phyloP scores from a whole-genome alignment of 2,888 invertebrate species.

The Synanthedon andrenaeformis region DNA sequence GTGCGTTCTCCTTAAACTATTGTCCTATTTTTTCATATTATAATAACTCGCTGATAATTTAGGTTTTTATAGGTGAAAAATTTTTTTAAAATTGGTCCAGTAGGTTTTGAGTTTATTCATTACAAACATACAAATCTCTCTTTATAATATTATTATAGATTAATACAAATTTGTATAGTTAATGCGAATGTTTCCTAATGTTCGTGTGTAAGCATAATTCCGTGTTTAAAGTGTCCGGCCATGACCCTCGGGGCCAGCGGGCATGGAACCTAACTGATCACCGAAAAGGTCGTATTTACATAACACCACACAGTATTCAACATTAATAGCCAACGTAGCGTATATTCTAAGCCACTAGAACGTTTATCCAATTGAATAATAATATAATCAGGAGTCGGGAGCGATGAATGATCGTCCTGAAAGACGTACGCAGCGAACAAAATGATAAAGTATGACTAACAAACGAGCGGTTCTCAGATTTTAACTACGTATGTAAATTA shows the following conservation, averaged over 20 bases:
- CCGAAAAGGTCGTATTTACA: constrained; percentile 32
- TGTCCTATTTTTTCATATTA: too few relatives aligned
- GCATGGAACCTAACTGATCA: constrained; percentile 1
- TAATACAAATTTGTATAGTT: too few relatives aligned
- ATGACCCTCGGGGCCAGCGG: constrained; percentile 1
- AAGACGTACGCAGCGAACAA: not conserved
- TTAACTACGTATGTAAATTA: not conserved
- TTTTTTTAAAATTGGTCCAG: too few relatives aligned
- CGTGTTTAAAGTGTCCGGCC: constrained; percentile 14
- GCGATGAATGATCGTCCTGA: constrained; percentile 45
- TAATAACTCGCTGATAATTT: too few relatives aligned
- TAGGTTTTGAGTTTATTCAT: too few relatives aligned
- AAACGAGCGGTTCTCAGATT: not conserved
- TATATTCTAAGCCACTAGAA: constrained; percentile 27
- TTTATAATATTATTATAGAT: too few relatives aligned
- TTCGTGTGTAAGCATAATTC: not conserved
- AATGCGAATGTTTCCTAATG: too few relatives aligned
- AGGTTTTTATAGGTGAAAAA: too few relatives aligned
- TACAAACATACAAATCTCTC: too few relatives aligned
- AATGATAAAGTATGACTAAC: not conserved
- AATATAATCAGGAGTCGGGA: constrained; percentile 43
- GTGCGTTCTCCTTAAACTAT: too few relatives aligned
- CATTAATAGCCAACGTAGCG: constrained; percentile 24
- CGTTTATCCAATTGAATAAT: constrained; percentile 57
- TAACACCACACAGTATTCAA: constrained; percentile 38